phyloP scores from a whole-genome alignment of 2,888 invertebrate species.

The Eretmocerus hayati region DNA sequence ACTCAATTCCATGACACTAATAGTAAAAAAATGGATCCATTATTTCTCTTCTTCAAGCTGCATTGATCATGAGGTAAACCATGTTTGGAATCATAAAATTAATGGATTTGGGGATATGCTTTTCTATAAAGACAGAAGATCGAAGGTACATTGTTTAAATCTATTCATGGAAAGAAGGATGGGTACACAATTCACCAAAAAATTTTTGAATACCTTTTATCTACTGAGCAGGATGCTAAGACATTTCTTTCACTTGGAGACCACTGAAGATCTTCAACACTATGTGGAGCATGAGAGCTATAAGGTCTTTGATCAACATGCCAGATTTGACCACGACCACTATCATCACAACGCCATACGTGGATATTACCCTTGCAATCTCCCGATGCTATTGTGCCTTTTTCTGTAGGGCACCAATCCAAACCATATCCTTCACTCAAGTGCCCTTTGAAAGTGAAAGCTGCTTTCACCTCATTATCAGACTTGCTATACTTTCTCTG shows the following conservation, averaged over 20 bases:
- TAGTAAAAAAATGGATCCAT: too few species aligned
- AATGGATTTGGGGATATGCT: too few species aligned
- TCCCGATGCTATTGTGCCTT: conserved; percentile 85
- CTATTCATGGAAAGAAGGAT: background rate
- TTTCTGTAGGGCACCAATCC: conserved; percentile 80
- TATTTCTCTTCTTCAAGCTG: too few species aligned
- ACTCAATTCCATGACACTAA: too few species aligned
- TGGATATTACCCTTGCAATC: conserved; percentile 92
- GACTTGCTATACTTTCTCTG: conserved; percentile 53
- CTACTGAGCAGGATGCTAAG: conserved; percentile 81
- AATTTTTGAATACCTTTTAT: conserved; percentile 64
- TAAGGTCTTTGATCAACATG: conserved; percentile 84
- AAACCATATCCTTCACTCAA: conserved; percentile 89
- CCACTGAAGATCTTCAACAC: conserved; percentile 99
- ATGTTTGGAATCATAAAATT: too few species aligned
- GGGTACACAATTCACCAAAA: conserved; percentile 6
- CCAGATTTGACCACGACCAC: conserved; percentile 57
- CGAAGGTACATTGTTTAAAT: background rate
- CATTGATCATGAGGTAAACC: too few species aligned
- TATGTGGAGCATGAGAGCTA: conserved; percentile 74
- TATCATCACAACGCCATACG: conserved; percentile 78
- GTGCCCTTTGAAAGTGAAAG: conserved; percentile 87
- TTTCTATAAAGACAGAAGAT: background rate
- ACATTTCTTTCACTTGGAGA: conserved; percentile 91
- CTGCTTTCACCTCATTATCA: conserved; percentile 55